Evolutionary conservation across 1,140 invertebrate genomes (phyloP).

Genomic region (Mylabris phalerata): DNA sequence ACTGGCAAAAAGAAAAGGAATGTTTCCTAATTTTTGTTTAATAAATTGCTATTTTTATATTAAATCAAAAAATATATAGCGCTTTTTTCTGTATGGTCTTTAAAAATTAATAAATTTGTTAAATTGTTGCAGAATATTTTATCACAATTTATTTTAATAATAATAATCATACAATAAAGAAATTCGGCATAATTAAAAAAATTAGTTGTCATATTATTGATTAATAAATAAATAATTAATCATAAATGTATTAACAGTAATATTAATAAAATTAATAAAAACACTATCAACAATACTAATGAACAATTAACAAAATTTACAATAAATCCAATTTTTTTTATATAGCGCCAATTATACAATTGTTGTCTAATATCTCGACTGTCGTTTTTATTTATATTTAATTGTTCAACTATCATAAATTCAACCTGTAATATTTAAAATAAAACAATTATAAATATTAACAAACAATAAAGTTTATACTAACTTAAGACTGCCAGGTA

Average conservation of each 20-base stretch:
- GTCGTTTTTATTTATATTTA: conserved; percentile 16
- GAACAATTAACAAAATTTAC: conserved; percentile 15
- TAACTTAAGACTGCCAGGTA: conserved; percentile 57
- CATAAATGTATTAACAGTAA: conserved; percentile 18
- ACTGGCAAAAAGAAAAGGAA: conserved; percentile 37
- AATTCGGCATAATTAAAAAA: conserved; percentile 6
- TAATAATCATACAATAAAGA: no score
- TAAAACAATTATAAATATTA: background rate
- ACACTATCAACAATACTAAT: conserved; percentile 19
- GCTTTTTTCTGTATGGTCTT: background rate
- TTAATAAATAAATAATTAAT: conserved; percentile 16
- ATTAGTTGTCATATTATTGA: conserved; percentile 5
- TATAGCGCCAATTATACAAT: conserved; percentile 2
- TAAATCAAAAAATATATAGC: conserved; percentile 6
- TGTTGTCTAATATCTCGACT: conserved; percentile 1
- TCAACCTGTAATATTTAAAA: conserved; percentile 26
- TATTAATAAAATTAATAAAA: conserved; percentile 25
- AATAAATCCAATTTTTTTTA: conserved; percentile 18
- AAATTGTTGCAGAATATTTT: conserved; percentile 2
- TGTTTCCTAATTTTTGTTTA: conserved; percentile 9
- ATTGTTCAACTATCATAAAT: conserved; percentile 30
- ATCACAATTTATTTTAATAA: background rate
- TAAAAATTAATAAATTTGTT: no score
- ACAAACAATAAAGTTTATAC: conserved; percentile 11
- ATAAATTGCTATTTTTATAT: background rate